Evolutionary conservation across 2,797 vertebrate species (phyloP), one percentile per base, ranked within the genome.

Genomic region (Gallinago nigripennis): DNA sequence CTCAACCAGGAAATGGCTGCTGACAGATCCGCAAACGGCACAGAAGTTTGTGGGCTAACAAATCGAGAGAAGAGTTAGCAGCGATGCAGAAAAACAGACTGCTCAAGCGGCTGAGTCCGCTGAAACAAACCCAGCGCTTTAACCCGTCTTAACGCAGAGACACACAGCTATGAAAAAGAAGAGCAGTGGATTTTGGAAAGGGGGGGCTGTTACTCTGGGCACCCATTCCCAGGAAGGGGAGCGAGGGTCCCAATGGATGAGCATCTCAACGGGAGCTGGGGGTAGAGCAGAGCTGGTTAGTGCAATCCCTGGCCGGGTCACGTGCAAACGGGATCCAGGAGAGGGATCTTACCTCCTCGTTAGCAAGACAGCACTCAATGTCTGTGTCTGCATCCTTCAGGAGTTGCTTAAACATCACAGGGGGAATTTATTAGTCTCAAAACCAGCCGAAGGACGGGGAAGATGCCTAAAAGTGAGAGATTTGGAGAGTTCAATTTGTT

Each of bases 381-480:
- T 50, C 92, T 13, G 41, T 2, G 72, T 51, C 89, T 6, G 85
- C 96, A 97, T 96, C 85, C 95, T 96, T 72, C 80, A 69, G 16
- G 39, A 51, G 24, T 25, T 75, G 57, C 70, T 86, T 60, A 28
- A n/a, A 8, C 72, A 78, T 86, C 94, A 88, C 65, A 41, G 53
- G 5, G 39, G 1, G 31, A 11, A 19, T 4, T 14, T 12, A 20
- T 8, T 23, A 35, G 69, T 16, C 80, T 83, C 8, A 5, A 39
- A 75, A 50, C 6, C 86, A 75, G 80, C 57, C 45, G 86, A 65
- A 75, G 69, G 68, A 54, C 1, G 0, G 65, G 58, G 35, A 80
- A 30, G 65, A 19, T 21, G 69, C 82, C 94, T 96, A 16, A 2
- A 94, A 85, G 86, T 14, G 82, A 96, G 60, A 77, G 73, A 95